Percentiles rank a stretch among this genome's conserved stretches.
phyloP scores from a whole-genome alignment of 2,888 invertebrate species.

The Chrysomela aeneicollis region DNA sequence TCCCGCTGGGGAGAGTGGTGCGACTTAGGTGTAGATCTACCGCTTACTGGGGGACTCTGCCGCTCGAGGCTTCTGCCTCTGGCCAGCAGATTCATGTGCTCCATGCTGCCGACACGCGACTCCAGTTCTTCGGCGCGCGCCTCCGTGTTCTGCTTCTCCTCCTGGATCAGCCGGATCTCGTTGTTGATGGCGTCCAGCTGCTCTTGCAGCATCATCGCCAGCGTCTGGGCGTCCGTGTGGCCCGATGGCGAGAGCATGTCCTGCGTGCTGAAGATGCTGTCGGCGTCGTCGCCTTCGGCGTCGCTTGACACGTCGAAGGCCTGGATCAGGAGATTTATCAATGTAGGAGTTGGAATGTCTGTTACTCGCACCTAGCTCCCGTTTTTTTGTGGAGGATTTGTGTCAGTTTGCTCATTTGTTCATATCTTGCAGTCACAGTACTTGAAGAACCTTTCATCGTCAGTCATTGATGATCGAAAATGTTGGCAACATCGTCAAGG shows the following conservation, averaged over 20 bases:
- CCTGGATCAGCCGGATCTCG: conserved; percentile 82
- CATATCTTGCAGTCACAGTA: no score
- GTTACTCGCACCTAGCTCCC: no score
- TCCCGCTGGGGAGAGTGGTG: conserved; percentile 83
- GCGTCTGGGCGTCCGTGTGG: conserved; percentile 89
- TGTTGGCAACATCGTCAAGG: no score
- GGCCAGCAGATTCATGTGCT: conserved; percentile 87
- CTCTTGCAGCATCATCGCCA: conserved; percentile 98
- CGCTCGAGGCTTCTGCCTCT: conserved; percentile 75
- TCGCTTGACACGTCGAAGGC: conserved; percentile 90
- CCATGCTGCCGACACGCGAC: conserved; percentile 93
- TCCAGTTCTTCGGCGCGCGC: conserved; percentile 97
- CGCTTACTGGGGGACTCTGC: conserved; percentile 86
- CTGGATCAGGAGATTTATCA: conserved; percentile 15
- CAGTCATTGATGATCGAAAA: no score
- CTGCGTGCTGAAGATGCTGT: conserved; percentile 77
- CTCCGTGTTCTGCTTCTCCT: conserved; percentile 84
- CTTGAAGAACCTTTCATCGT: no score
- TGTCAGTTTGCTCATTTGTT: no score
- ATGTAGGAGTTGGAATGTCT: no score
- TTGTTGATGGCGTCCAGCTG: conserved; percentile 99
- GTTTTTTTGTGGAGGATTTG: no score
- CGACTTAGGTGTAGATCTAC: conserved; percentile 85
- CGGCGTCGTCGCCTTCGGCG: conserved; percentile 80
- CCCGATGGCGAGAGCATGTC: conserved; percentile 76